Base-by-base conservation (phyloP, 2,113 vertebrate genomes). In the Laticauda colubrina region DNA sequence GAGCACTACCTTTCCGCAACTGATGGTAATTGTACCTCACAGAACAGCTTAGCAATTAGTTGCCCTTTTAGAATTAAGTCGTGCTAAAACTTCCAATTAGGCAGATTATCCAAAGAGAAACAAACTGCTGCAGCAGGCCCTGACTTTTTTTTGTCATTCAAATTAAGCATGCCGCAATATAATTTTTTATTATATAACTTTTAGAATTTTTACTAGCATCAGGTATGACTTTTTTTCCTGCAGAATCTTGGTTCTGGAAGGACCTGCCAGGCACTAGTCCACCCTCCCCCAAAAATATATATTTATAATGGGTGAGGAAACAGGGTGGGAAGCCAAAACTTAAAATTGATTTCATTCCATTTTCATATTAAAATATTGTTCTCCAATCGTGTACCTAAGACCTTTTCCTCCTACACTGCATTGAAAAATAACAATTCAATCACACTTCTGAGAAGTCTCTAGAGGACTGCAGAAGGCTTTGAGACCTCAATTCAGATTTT, bases 81-180 rank as follows among this genome's bases (percentile, higher is more conserved):
- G 21, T 92, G 45, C 57, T 69, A 88, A 88, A 88, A 64, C 85
- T 92, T 69, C 56, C 39, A 69, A 88, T 92, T 92, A 92, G 24
- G 57, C 57, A 92, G 48, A 92, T 92, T 88, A 87, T 48, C 39
- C 21, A 59, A 57, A 51, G 9, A n/a, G 15, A 51, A 57, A 86
- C 23, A 86, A 86, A 59, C 34, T 20, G 2, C 39, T 57, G 54
- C 12, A 91, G 7, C 81, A 48, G 39, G 86, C 3, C 54, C 5
- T 57, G 34, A 34, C 4, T 57, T 85, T 55, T 43, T 45, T 57
- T 29, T 45, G 23, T n/a, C 45, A 59, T 39, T 59, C 34, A 57
- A 86, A 59, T 43, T n/a, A 18, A 57, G 9, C 85, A 43, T 86
- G 54, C 39, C 0, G 7, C 48, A 23, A 18, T 23, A 51, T 21